Conservation (phyloP, 2,888 invertebrate genomes). For the Trichopria drosophilae region DNA sequence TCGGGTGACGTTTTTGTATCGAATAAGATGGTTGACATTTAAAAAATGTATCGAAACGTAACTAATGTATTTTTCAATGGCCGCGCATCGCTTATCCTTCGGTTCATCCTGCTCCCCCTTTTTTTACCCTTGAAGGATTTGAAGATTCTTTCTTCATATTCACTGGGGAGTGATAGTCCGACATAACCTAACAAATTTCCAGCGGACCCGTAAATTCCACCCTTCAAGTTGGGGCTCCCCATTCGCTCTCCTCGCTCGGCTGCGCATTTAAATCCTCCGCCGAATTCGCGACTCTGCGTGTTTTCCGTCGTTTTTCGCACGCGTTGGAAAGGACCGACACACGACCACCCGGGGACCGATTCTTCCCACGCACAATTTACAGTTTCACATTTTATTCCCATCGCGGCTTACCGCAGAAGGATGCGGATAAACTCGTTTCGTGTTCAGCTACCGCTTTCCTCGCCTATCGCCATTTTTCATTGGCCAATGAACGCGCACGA, state of each 20-base stretch:
- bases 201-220: constrained; percentile 27
- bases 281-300: constrained; percentile 39
- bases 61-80: too few relatives aligned
- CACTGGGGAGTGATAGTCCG: constrained; percentile 55
- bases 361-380: constrained; percentile 59
- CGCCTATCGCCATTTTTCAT: constrained; percentile 37
- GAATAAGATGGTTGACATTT: too few relatives aligned
- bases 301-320: constrained; percentile 35
- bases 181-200: constrained; percentile 55
- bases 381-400: constrained; percentile 59
- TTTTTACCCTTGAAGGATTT: constrained; percentile 33
- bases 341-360: constrained; percentile 53
- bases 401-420: constrained; percentile 46
- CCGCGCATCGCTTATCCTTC: too few relatives aligned
- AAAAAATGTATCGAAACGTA: too few relatives aligned
- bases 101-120: too few relatives aligned
- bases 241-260: constrained; percentile 41
- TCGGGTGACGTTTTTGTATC: too few relatives aligned
- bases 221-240: constrained; percentile 33
- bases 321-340: constrained; percentile 27
- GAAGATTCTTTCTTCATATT: constrained; percentile 53
- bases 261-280: constrained; percentile 55
- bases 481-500: too few relatives aligned
- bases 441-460: constrained; percentile 33
- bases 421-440: constrained; percentile 49